Evolutionary conservation across 2,113 vertebrate genomes (phyloP).

Genomic region (Progne subis): DNA sequence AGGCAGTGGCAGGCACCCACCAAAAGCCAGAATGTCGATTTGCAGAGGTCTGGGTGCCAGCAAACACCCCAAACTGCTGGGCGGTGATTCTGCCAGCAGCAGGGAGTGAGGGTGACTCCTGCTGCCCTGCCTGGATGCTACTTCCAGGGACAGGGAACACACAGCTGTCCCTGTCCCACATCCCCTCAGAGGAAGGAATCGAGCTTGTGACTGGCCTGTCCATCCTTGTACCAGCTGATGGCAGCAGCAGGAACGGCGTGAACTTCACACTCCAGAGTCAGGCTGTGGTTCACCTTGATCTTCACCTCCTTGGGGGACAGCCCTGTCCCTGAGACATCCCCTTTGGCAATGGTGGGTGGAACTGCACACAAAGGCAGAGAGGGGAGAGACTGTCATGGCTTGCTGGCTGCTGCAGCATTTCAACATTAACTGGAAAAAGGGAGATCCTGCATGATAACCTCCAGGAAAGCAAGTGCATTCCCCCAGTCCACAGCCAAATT

Average conservation of each 20-base stretch:
- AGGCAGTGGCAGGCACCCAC: background rate
- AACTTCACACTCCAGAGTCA: slow-evolving; percentile 90
- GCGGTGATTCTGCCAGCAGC: background rate
- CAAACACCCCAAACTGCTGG: background rate
- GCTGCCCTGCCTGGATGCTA: rapidly evolving
- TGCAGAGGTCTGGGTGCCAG: background rate
- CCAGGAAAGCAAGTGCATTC: background rate
- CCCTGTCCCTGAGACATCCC: slow-evolving; percentile 79
- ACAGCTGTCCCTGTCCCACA: background rate
- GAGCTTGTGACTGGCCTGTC: slow-evolving; percentile 83
- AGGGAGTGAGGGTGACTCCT: background rate
- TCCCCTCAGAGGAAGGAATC: background rate
- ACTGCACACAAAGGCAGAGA: slow-evolving; percentile 72
- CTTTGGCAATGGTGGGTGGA: slow-evolving; percentile 91
- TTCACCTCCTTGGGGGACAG: slow-evolving; percentile 90
- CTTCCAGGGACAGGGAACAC: rapidly evolving
- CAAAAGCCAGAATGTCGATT: background rate
- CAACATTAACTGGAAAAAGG: background rate
- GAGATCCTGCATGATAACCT: background rate
- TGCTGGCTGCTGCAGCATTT: background rate
- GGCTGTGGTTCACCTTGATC: slow-evolving; percentile 89
- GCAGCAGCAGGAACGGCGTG: slow-evolving; percentile 85
- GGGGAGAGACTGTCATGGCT: background rate
- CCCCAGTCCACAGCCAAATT: background rate
- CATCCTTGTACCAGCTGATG: slow-evolving; percentile 95